phyloP scores from a whole-genome alignment of 2,113 vertebrate genomes.

The Cheilinus undulatus region DNA sequence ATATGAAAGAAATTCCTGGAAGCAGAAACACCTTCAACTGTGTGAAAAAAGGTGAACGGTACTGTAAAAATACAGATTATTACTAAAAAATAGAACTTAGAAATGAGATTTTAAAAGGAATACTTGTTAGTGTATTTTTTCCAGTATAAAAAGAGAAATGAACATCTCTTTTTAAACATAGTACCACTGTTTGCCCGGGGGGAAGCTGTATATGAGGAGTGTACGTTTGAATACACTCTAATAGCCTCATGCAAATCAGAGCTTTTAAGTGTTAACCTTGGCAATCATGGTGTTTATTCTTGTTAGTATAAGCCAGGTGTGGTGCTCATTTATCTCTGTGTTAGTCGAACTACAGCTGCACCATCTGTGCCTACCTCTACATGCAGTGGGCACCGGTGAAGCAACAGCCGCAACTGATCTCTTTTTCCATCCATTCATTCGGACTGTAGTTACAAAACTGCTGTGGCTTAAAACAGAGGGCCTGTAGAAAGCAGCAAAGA shows the following conservation, averaged over 20 bases:
- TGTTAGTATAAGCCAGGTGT: slow-evolving; percentile 63
- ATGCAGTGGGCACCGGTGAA: background rate
- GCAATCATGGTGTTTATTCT: slow-evolving; percentile 63
- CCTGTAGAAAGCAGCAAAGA: slow-evolving; percentile 26
- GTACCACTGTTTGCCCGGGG: slow-evolving; percentile 34
- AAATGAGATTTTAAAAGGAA: background rate
- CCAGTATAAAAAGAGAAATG: background rate
- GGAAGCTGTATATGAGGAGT: slow-evolving; percentile 5
- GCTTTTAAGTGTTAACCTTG: slow-evolving; percentile 71
- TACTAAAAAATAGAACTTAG: background rate
- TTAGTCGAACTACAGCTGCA: slow-evolving; percentile 44
- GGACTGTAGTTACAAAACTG: background rate
- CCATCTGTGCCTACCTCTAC: slow-evolving; percentile 31
- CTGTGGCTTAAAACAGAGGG: background rate
- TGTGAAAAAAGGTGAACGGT: background rate
- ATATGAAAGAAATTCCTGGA: background rate
- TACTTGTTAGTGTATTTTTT: no score
- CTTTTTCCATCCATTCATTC: slow-evolving; percentile 11
- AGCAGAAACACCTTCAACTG: background rate
- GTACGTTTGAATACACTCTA: slow-evolving; percentile 68
- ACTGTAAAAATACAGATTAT: background rate
- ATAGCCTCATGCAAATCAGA: slow-evolving; percentile 67
- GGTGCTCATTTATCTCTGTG: slow-evolving; percentile 50
- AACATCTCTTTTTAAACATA: slow-evolving; percentile 35
- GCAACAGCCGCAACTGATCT: slow-evolving; percentile 26